A percentile compares a stretch with the other conserved stretches of the same genome.
Evolutionary conservation across 2,797 vertebrate genomes (phyloP).

Genomic region (Tokudaia tokunoshimensis): DNA sequence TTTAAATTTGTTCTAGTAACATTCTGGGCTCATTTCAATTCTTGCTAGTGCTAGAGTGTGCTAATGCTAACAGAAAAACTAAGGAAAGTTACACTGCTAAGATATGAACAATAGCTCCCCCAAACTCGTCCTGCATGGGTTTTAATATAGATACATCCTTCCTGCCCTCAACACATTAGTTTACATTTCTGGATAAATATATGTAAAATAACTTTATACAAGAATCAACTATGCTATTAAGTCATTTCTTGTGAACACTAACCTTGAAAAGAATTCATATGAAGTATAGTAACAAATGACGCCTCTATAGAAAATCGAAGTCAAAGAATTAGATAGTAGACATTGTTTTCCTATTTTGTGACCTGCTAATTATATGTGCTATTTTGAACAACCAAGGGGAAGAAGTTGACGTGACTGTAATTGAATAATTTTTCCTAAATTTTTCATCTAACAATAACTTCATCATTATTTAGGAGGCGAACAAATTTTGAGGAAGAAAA

Average conservation of each 20-base stretch:
- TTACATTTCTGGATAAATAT: slow-evolving; percentile 48
- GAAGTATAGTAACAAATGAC: slow-evolving; percentile 27
- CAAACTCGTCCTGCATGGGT: not conserved
- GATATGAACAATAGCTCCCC: not conserved
- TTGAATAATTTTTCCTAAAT: slow-evolving; percentile 45
- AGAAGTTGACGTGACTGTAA: slow-evolving; percentile 20
- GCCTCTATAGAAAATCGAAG: slow-evolving; percentile 6
- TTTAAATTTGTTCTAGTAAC: not conserved
- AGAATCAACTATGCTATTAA: slow-evolving; percentile 22
- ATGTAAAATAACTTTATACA: slow-evolving; percentile 33
- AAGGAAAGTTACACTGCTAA: not conserved
- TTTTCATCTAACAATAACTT: slow-evolving; percentile 56
- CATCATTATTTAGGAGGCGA: not conserved
- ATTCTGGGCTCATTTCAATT: not conserved
- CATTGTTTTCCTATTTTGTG: not conserved
- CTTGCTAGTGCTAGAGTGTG: not conserved
- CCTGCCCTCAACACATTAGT: not conserved
- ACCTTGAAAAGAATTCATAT: slow-evolving; percentile 4
- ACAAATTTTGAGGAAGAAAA: slow-evolving; percentile 24
- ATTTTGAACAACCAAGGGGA: slow-evolving; percentile 36
- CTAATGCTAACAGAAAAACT: not conserved
- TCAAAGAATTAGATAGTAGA: not conserved
- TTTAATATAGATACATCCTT: not conserved
- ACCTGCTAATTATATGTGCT: slow-evolving; percentile 11
- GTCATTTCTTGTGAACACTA: slow-evolving; percentile 39